These are phyloP conservation scores for Menidia menidia DNA, from an alignment of 2,797 vertebrate genomes.

Conservation along the genomic window DNA sequence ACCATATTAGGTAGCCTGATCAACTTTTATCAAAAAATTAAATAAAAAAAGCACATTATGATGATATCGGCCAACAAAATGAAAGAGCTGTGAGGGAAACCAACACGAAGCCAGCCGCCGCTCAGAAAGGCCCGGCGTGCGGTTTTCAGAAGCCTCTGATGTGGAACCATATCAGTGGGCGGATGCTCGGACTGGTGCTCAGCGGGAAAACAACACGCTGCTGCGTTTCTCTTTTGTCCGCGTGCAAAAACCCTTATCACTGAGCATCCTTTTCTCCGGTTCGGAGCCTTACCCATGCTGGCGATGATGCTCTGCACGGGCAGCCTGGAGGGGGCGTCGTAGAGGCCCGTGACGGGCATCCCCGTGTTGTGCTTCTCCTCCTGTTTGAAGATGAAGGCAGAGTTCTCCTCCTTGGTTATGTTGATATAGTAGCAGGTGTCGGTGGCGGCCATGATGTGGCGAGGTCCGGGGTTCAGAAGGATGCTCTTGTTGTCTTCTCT, in stretches of 20 bases:
- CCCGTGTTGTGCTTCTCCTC: constrained; percentile 91
- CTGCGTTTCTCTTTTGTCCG: too few relatives aligned
- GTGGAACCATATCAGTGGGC: constrained; percentile 24
- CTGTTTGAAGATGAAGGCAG: constrained; percentile 96
- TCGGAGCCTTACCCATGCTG: constrained; percentile 91
- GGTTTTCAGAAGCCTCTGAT: constrained; percentile 5
- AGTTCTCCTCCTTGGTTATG: constrained; percentile 99
- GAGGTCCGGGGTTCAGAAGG: constrained; percentile 90
- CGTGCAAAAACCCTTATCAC: neutral
- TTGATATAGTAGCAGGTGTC: constrained; percentile 99
- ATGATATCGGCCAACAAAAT: constrained; percentile 71
- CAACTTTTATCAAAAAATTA: constrained; percentile 81
- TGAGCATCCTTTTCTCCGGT: neutral
- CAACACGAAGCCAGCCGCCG: constrained; percentile 44
- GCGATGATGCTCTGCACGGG: constrained; percentile 98
- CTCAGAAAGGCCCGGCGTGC: constrained; percentile 22
- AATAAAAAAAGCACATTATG: constrained; percentile 81
- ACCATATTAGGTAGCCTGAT: constrained; percentile 85
- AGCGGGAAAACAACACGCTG: neutral
- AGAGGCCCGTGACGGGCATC: constrained; percentile 77
- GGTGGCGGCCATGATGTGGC: constrained; percentile 90
- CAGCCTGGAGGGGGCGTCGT: constrained; percentile 89
- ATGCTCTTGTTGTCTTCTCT: constrained; percentile 92
- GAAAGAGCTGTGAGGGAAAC: constrained; percentile 49
- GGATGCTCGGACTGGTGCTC: neutral